Conservation (phyloP, 2,113 vertebrate species). For the Neomonachus schauinslandi region DNA sequence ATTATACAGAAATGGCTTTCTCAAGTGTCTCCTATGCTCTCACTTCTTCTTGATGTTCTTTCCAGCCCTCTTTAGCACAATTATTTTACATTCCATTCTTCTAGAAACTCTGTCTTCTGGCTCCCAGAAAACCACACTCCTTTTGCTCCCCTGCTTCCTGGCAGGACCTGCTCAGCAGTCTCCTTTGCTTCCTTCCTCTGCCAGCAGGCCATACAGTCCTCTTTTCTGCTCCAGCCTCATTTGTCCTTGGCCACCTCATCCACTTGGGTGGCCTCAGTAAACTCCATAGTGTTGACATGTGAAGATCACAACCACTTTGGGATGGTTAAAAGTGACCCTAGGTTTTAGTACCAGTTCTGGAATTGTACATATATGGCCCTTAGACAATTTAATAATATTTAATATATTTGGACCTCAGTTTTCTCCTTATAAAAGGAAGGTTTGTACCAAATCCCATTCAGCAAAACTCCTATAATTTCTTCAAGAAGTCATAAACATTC, state of each 20-base stretch:
- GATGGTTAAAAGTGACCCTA: no score
- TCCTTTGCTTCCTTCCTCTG: background rate
- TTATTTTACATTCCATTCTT: background rate
- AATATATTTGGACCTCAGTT: background rate
- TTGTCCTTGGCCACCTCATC: no score
- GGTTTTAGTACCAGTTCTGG: background rate
- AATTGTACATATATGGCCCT: background rate
- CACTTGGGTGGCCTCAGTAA: background rate
- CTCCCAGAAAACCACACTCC: no score
- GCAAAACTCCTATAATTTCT: background rate
- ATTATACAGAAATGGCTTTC: background rate
- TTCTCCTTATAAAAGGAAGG: background rate
- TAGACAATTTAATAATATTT: background rate
- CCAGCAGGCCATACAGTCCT: fast-evolving
- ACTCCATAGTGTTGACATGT: background rate
- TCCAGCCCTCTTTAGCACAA: fast-evolving
- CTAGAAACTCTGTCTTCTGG: background rate
- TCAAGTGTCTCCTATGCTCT: background rate
- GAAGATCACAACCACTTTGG: background rate
- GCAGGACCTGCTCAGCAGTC: no score
- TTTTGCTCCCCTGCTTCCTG: background rate
- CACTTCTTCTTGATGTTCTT: background rate
- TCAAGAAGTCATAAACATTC: conserved; percentile 30
- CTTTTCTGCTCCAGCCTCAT: background rate
- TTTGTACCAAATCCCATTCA: conserved; percentile 1